These are phyloP conservation scores for Patella depressa DNA, from an alignment of 2,888 invertebrate species.

Conservation along the genomic window DNA sequence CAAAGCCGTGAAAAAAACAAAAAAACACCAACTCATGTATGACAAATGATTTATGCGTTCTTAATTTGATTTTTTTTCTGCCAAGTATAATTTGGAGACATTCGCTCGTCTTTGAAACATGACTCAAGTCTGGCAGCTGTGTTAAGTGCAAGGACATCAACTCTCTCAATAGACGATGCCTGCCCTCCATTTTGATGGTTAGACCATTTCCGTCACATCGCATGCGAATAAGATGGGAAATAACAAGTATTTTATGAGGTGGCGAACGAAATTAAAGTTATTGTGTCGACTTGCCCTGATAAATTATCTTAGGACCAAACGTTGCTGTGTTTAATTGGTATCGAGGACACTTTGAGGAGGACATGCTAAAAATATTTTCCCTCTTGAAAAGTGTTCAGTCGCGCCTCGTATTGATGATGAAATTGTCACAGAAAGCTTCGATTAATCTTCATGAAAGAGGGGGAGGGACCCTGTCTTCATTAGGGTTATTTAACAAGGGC, in stretches of 20 bases:
- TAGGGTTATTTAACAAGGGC: no score
- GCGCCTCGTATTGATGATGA: not conserved
- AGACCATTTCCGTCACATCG: not conserved
- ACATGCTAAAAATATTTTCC: not conserved
- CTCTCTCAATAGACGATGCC: not conserved
- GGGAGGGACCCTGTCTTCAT: no score
- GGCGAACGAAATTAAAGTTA: not conserved
- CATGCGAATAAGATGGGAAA: not conserved
- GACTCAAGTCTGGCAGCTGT: no score
- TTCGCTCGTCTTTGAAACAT: no score
- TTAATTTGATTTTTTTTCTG: no score
- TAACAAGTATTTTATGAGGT: constrained; percentile 4
- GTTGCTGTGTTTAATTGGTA: not conserved
- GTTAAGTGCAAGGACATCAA: no score
- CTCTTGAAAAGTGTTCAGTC: not conserved
- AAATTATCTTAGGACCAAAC: not conserved
- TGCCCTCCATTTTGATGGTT: not conserved
- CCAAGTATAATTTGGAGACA: no score
- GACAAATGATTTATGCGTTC: no score
- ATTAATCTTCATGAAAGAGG: no score
- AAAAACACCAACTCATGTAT: no score
- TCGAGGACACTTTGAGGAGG: not conserved
- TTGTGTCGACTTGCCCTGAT: not conserved
- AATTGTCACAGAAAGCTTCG: not conserved
- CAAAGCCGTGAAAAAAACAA: no score